Percentiles rank a stretch among this genome's conserved stretches.
Conservation (phyloP, 2,797 vertebrate species). For the Aplochiton taeniatus region DNA sequence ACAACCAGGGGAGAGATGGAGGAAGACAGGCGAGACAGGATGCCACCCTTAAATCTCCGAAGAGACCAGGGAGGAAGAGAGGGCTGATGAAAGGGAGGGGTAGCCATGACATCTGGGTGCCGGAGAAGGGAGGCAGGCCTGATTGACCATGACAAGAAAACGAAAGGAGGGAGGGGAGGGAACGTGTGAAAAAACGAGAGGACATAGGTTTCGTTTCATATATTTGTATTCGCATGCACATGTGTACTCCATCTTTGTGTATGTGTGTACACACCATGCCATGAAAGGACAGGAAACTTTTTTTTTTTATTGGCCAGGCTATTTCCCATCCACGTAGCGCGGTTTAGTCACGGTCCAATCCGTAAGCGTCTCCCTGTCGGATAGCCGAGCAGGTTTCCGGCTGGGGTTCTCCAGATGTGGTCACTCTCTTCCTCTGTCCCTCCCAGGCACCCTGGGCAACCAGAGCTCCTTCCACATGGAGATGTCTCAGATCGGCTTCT, state of each 20-base stretch:
- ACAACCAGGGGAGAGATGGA: constrained; percentile 19
- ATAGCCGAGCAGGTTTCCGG: no score
- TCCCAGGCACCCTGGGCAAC: constrained; percentile 87
- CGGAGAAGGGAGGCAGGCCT: constrained; percentile 12
- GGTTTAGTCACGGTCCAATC: no score
- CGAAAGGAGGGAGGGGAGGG: constrained; percentile 55
- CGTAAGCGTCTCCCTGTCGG: no score
- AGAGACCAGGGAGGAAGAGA: constrained; percentile 40
- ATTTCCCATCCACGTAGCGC: no score
- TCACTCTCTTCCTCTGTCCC: constrained; percentile 6
- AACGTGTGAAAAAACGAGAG: constrained; percentile 12
- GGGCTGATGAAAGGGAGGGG: constrained; percentile 50
- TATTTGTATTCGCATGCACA: neutral
- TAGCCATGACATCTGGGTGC: constrained; percentile 19
- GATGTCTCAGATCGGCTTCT: constrained; percentile 97
- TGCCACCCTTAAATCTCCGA: constrained; percentile 39
- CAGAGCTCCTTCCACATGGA: constrained; percentile 94
- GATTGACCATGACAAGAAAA: constrained; percentile 24
- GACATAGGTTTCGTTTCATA: neutral
- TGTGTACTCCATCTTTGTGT: neutral
- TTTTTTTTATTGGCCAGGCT: no score
- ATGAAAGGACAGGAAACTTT: no score
- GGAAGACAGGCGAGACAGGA: constrained; percentile 39
- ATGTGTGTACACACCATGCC: neutral
- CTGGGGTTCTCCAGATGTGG: no score